Evolutionary conservation across 2,888 invertebrate genomes (phyloP), one percentile per base, ranked within the genome.

Genomic region (Patella depressa): DNA sequence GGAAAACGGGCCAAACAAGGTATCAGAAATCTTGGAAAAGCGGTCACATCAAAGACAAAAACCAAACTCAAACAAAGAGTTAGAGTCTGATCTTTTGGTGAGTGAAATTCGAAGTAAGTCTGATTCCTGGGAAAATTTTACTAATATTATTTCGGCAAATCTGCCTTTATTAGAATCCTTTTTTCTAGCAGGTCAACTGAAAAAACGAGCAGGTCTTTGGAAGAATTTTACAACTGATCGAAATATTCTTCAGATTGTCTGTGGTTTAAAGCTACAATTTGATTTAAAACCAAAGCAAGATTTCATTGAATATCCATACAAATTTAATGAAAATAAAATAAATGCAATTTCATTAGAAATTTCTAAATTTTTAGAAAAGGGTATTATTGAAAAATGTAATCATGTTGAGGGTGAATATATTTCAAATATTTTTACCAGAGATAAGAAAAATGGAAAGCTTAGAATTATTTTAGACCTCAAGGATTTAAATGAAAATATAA

Each of bases 401-500:
- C 19, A 53, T 54, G 29, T 53, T 5, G 11, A 4, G 53, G 53
- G 45, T 17, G 53, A 75, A 54, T 24, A 54, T 75, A 54, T 75
- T 53, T 55, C 71, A n/a, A 69, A 69, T 29, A 34, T 71, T n/a
- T 70, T 75, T 69, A 55, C 65, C n/a, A 0, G 55, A 70, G 53
- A 24, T 24, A 75, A 75, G 14, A 75, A 71, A 54, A 29, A 75
- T 24, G 17, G 71, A 11, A 71, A 55, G 24, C 71, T 29, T 65
- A 75, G 75, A 54, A 70, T 34, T 65, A 74, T 57, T n/a, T 57
- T 57, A 57, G 57, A 57, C n/a, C n/a, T 57, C 17, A 82, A 82
- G 79, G 29, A 78, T 11, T 53, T 79, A 34, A 82, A 82, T 76
- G 71, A 74, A 53, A 19, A 24, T 73, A 59, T 82, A n/a, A 55